A percentile compares a stretch with the other conserved stretches of the same genome.
Conservation (phyloP, 2,797 vertebrate species). For the Syngnathus acus region DNA sequence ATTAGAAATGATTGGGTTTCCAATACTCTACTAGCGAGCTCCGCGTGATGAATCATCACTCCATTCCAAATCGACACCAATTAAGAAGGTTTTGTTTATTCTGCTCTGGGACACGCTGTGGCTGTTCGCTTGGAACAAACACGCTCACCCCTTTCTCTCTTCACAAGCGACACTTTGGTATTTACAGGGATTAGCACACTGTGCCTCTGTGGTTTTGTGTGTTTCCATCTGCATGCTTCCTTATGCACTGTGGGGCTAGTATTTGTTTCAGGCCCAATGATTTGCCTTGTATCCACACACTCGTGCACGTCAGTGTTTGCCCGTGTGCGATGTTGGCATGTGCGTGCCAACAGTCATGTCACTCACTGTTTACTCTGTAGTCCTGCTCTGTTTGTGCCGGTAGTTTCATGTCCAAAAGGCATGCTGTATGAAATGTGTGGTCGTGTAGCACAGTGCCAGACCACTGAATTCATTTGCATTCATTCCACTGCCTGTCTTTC, state of each 20-base stretch:
- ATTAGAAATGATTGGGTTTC: conserved; percentile 71
- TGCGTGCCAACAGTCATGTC: conserved; percentile 31
- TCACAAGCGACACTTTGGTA: conserved; percentile 50
- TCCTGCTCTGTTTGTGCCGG: conserved; percentile 46
- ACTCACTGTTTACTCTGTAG: conserved; percentile 42
- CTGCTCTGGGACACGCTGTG: conserved; percentile 51
- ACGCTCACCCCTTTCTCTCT: conserved; percentile 38
- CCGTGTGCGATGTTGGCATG: conserved; percentile 19
- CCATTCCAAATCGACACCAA: conserved; percentile 67
- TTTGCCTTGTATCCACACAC: conserved; percentile 34
- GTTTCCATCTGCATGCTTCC: conserved; percentile 13
- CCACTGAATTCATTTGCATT: conserved; percentile 73
- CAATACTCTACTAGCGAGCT: conserved; percentile 63
- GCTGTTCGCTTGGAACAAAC: conserved; percentile 43
- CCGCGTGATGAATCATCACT: conserved; percentile 71
- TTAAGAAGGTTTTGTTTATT: conserved; percentile 67
- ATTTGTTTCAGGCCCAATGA: conserved; percentile 30
- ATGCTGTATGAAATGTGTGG: conserved; percentile 59
- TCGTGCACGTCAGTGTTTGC: conserved; percentile 1
- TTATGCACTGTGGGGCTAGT: conserved; percentile 16
- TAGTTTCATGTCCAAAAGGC: conserved; percentile 54
- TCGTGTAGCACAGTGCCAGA: conserved; percentile 52
- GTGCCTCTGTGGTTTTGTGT: conserved; percentile 16
- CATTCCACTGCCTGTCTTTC: conserved; percentile 66
- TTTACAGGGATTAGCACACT: conserved; percentile 54